phyloP scores from a whole-genome alignment of 2,113 vertebrate genomes.

The Sterrhoptilus dennistouni region DNA sequence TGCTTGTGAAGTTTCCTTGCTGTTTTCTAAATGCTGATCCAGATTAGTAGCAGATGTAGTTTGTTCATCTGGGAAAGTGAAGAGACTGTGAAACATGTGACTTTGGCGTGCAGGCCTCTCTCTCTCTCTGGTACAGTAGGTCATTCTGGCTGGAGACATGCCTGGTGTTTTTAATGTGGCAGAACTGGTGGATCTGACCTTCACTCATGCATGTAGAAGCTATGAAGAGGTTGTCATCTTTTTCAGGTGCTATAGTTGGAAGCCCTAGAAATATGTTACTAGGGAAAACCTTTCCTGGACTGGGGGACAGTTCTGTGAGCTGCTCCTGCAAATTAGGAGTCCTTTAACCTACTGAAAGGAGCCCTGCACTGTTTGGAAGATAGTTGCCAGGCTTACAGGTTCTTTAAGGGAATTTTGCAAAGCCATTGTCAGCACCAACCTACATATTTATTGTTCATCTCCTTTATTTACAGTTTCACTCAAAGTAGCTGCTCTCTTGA shows the following conservation, averaged over 20 bases:
- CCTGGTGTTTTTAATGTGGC: neutral
- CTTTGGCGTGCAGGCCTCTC: neutral
- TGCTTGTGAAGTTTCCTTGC: neutral
- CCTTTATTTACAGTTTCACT: neutral
- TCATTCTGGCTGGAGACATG: neutral
- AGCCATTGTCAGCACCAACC: neutral
- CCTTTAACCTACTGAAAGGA: neutral
- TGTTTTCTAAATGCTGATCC: neutral
- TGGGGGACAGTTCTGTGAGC: neutral
- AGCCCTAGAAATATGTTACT: neutral
- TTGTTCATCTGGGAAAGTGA: neutral
- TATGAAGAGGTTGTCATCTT: neutral
- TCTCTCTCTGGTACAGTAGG: neutral
- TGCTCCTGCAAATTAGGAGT: neutral
- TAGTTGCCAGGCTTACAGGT: fast-evolving
- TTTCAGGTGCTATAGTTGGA: neutral
- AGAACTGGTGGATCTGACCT: neutral
- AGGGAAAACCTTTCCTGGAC: neutral
- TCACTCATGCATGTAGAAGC: fast-evolving
- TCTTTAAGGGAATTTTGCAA: neutral
- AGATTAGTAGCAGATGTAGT: fast-evolving
- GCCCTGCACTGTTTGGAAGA: fast-evolving
- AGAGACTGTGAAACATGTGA: neutral
- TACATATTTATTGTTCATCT: neutral
- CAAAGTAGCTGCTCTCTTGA: neutral